phyloP scores from a whole-genome alignment of 2,797 vertebrate genomes.

The Pantherophis alleghaniensis region DNA sequence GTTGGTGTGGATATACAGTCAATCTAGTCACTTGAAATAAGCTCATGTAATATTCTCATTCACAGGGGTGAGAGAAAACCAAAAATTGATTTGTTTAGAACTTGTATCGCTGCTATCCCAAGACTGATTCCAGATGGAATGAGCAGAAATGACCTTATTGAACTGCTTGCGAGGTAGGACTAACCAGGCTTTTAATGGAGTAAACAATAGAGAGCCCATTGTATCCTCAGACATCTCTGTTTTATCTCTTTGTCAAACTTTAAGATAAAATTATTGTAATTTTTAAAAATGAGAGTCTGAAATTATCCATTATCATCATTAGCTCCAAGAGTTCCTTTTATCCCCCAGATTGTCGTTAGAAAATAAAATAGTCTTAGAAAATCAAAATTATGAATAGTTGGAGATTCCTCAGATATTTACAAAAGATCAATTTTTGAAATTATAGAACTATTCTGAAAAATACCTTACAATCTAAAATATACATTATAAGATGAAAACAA shows the following conservation, averaged over 20 bases:
- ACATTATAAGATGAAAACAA: background rate
- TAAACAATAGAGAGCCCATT: background rate
- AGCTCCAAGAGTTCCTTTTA: background rate
- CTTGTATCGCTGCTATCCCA: conserved; percentile 96
- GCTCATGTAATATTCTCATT: conserved; percentile 49
- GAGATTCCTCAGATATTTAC: background rate
- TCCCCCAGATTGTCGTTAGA: background rate
- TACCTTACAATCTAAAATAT: background rate
- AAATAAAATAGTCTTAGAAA: background rate
- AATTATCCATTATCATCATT: background rate
- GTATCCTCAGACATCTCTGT: background rate
- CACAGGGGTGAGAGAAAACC: conserved; percentile 96
- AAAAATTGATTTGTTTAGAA: conserved; percentile 98
- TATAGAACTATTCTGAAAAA: background rate
- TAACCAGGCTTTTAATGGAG: conserved; percentile 18
- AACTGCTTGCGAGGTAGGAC: conserved; percentile 92
- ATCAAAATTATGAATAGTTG: background rate
- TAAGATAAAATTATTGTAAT: background rate
- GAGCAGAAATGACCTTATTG: conserved; percentile 97
- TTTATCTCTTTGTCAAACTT: background rate
- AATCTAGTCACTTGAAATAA: background rate
- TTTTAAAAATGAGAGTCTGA: background rate
- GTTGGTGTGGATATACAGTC: conserved; percentile 20
- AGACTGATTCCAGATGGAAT: conserved; percentile 97
- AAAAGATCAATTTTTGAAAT: background rate